These are phyloP conservation scores for Himalopsyche kuldschensis DNA, from an alignment of 2,888 invertebrate species.

Conservation along the genomic window DNA sequence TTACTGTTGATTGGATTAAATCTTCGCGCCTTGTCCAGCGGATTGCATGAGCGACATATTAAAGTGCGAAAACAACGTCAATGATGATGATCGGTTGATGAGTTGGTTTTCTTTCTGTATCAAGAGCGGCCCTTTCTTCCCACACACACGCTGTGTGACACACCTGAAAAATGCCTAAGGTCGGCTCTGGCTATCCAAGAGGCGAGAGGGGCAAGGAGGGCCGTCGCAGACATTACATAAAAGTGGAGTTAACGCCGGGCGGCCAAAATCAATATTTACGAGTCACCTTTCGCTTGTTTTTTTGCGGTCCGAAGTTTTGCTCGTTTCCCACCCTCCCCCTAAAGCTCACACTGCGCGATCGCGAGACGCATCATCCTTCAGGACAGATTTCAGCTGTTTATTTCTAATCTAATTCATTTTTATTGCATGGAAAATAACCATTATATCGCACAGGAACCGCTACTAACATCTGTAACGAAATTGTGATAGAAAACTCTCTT, in stretches of 20 bases:
- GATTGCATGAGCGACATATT: too few species aligned
- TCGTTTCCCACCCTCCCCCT: neutral
- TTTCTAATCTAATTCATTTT: neutral
- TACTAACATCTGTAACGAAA: too few species aligned
- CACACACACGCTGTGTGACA: too few species aligned
- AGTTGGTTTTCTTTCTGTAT: too few species aligned
- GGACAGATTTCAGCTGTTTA: neutral
- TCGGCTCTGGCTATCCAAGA: neutral
- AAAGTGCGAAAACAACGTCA: too few species aligned
- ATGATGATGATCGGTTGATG: too few species aligned
- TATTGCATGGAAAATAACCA: neutral
- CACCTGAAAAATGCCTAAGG: neutral
- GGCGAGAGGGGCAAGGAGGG: neutral
- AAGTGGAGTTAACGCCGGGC: conserved; percentile 15
- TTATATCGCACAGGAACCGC: too few species aligned
- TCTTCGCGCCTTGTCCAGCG: too few species aligned
- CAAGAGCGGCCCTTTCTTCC: neutral
- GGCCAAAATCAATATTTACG: conserved; percentile 35
- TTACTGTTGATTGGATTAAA: too few species aligned
- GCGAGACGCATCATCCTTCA: neutral
- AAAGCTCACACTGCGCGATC: neutral
- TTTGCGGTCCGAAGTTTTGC: conserved; percentile 2
- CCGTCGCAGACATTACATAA: conserved; percentile 20
- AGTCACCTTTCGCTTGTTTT: conserved; percentile 31
- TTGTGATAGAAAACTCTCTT: too few species aligned